These are phyloP conservation scores for Florisuga fusca DNA, from an alignment of 2,797 vertebrate genomes.

Conservation along the genomic window DNA sequence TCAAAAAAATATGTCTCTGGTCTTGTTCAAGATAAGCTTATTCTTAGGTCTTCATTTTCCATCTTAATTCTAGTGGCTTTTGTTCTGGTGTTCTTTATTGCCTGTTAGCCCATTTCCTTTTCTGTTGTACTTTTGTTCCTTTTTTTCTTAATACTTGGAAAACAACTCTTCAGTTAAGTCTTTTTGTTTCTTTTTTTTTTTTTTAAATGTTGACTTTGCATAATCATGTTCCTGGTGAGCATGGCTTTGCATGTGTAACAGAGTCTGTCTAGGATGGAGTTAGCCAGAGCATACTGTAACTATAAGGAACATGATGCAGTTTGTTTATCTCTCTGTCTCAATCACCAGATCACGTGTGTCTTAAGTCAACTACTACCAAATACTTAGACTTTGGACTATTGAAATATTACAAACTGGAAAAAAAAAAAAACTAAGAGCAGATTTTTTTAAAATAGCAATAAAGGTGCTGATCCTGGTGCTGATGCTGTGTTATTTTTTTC, in stretches of 20 bases:
- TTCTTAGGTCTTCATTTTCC: background rate
- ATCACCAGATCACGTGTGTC: accelerated
- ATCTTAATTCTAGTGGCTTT: background rate
- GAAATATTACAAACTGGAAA: background rate
- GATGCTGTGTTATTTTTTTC: background rate
- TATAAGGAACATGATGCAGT: background rate
- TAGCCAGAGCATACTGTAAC: background rate
- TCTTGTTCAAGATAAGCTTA: background rate
- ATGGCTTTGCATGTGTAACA: background rate
- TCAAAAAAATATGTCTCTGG: background rate
- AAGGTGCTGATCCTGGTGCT: background rate
- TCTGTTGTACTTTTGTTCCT: background rate
- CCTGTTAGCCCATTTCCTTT: background rate
- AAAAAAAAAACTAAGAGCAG: background rate
- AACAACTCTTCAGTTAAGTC: background rate
- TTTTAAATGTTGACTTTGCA: background rate
- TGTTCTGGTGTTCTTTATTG: background rate
- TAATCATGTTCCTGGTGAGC: background rate
- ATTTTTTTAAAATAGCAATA: background rate
- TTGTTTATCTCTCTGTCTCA: background rate
- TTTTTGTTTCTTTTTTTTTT: accelerated
- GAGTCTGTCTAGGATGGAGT: background rate
- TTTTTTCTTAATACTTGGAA: background rate
- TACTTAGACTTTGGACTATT: background rate
- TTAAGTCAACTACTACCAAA: background rate